Evolutionary conservation across 2,113 vertebrate species (phyloP), one percentile per base, ranked within the genome.

Genomic region (Gymnogyps californianus): DNA sequence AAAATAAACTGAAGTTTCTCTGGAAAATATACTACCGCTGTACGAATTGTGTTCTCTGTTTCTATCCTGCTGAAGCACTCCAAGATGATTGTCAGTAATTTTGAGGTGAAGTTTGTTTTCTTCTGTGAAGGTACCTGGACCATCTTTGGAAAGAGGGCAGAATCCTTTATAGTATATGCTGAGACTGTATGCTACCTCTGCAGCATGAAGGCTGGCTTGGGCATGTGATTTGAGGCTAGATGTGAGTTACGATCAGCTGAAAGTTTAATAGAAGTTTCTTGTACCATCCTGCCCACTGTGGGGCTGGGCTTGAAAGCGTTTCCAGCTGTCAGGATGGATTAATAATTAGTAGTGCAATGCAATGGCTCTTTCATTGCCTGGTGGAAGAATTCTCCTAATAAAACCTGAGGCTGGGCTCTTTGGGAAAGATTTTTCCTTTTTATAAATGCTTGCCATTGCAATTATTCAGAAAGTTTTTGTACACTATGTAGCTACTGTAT

Each of bases 221-320:
- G 25, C 74, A n/a, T 72, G 55, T 58, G 75, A 83, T 91, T 57
- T 76, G 49, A 83, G 22, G 36, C 44, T 69, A 76, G 49, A 36
- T 29, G 24, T 78, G 65, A 71, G 34, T 72, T 93, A 87, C 0
- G 6, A 29, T 67, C 76, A 87, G 40, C 72, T 82, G 69, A 79
- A 86, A 89, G 57, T 78, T 89, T 87, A 91, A 78, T n/a, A 76
- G 70, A 90, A 84, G 7, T 79, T 84, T 95, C 76, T 91, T 95
- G 74, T 87, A 65, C 74, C 13, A 49, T 90, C 81, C 87, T 97
- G 77, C 74, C 89, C 25, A 81, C 32, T 75, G 1, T 64, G 76
- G 49, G 89, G 9, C 65, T 89, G 77, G 75, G 54, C 49, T 91
- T 84, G 61, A 81, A 86, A 78, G 34, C 7, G 1, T 57, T 89